phyloP scores from a whole-genome alignment of 23 tunicate genomes.

The Styela plicata region DNA sequence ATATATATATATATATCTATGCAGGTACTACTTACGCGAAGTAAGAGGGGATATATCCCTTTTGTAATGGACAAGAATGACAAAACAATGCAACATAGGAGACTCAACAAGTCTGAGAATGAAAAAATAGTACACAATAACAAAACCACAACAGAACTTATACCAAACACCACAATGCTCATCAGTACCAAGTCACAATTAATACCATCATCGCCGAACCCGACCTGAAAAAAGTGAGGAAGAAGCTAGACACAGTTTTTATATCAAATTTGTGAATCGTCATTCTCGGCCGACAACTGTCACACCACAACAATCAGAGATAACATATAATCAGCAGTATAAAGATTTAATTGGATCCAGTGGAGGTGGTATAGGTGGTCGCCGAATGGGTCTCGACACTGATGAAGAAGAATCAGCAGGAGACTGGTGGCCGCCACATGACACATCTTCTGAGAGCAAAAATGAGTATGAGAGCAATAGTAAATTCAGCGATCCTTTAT shows the following conservation, averaged over 20 bases:
- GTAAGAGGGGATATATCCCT: not conserved
- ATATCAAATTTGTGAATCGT: not conserved
- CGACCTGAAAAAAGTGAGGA: slow-evolving; percentile 8
- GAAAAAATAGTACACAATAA: not conserved
- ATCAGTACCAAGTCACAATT: not conserved
- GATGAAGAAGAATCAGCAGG: slow-evolving; percentile 21
- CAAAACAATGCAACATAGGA: not conserved
- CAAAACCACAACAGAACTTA: not conserved
- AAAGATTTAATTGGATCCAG: slow-evolving; percentile 21
- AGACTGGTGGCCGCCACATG: slow-evolving; percentile 3
- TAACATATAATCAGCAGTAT: slow-evolving; percentile 12
- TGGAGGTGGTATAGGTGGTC: slow-evolving; percentile 23
- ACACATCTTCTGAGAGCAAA: not conserved
- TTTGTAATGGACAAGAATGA: not conserved
- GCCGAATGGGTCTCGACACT: slow-evolving; percentile 12
- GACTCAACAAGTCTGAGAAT: not conserved
- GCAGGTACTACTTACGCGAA: slow-evolving; percentile 11
- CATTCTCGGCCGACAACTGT: slow-evolving; percentile 1
- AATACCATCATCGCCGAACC: not conserved
- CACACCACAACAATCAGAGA: not conserved
- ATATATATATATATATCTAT: too few species aligned
- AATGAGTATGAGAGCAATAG: not conserved
- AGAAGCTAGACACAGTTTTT: slow-evolving; percentile 23
- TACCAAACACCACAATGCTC: not conserved
- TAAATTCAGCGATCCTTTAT: slow-evolving; percentile 56